These are phyloP conservation scores for Hydroisotoma schaefferi DNA, from an alignment of 2,888 invertebrate genomes.

Conservation along the genomic window DNA sequence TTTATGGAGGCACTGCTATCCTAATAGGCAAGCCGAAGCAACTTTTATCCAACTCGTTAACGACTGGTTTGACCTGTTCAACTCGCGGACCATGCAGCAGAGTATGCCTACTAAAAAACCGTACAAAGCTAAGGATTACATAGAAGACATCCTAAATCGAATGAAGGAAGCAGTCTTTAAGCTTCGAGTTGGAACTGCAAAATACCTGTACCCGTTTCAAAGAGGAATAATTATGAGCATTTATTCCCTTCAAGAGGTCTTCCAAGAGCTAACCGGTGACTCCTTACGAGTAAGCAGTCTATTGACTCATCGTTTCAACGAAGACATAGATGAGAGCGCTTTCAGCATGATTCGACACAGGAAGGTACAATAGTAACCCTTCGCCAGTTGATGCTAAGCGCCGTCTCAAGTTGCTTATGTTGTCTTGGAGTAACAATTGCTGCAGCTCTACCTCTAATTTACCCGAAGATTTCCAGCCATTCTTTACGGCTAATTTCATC, in stretches of 20 bases:
- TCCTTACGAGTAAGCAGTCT: background rate
- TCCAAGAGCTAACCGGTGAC: background rate
- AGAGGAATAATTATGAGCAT: background rate
- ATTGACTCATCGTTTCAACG: background rate
- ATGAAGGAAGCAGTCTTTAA: background rate
- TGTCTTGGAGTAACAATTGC: background rate
- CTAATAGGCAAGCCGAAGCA: background rate
- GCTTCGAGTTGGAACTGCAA: background rate
- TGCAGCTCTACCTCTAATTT: background rate
- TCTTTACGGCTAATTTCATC: background rate
- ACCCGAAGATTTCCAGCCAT: background rate
- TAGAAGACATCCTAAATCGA: background rate
- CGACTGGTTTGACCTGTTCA: slow-evolving; percentile 22
- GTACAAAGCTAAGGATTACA: background rate
- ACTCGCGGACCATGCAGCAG: background rate
- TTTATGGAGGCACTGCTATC: background rate
- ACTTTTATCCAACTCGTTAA: slow-evolving; percentile 23
- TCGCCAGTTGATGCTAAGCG: slow-evolving; percentile 1
- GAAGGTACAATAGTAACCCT: background rate
- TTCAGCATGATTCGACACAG: background rate
- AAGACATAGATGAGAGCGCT: background rate
- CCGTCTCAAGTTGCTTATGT: background rate
- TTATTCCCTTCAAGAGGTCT: background rate
- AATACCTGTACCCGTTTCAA: background rate
- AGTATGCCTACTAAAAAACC: background rate